Evolutionary conservation across 2,888 invertebrate species (phyloP).

Genomic region (Drosophila buzzatii): DNA sequence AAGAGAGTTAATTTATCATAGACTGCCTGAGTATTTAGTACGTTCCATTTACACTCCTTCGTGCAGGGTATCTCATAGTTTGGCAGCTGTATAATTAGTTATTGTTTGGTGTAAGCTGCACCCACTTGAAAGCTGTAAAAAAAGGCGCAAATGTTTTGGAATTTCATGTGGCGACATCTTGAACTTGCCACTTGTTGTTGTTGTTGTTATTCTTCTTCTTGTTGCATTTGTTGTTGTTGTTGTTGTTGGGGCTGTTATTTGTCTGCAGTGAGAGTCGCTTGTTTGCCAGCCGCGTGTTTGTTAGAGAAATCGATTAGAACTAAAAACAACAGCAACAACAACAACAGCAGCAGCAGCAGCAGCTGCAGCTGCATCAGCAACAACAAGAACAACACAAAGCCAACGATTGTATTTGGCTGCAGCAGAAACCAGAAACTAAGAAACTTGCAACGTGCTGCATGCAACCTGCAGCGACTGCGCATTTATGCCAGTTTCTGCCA

Average conservation of each 20-base stretch:
- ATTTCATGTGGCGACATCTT: conserved; percentile 72
- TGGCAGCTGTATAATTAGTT: conserved; percentile 25
- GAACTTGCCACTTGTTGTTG: conserved; percentile 58
- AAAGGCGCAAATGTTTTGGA: conserved; percentile 73
- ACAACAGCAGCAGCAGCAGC: conserved; percentile 51
- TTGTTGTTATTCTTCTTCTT: background rate
- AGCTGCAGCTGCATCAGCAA: conserved; percentile 33
- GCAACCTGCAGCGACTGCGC: conserved; percentile 30
- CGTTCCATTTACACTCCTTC: background rate
- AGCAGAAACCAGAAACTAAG: conserved; percentile 30
- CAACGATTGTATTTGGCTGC: conserved; percentile 58
- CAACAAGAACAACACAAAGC: conserved; percentile 53
- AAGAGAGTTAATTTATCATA: background rate
- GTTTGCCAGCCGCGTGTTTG: conserved; percentile 72
- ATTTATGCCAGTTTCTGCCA: conserved; percentile 56
- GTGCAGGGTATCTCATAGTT: conserved; percentile 36
- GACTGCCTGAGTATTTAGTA: background rate
- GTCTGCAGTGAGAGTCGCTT: conserved; percentile 70
- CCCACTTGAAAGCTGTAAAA: conserved; percentile 78
- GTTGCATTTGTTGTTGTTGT: background rate
- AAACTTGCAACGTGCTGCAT: conserved; percentile 29
- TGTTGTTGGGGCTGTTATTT: conserved; percentile 44
- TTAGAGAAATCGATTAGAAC: conserved; percentile 81
- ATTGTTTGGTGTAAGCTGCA: conserved; percentile 59
- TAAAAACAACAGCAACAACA: conserved; percentile 54